Evolutionary conservation across 2,888 invertebrate genomes (phyloP).

Genomic region (Eupithecia subfuscata): DNA sequence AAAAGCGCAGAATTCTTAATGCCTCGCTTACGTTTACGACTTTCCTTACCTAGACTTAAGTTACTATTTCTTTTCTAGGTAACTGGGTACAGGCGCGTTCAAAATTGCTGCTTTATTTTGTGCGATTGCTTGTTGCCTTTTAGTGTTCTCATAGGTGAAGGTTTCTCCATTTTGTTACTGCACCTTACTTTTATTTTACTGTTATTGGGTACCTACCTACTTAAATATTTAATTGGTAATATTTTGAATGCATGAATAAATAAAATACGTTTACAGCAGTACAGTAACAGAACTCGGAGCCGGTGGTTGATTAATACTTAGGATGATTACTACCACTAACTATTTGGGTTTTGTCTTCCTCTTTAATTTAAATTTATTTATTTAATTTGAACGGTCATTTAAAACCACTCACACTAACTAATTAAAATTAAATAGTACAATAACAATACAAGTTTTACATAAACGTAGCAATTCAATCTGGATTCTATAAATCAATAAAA

Average conservation of each 20-base stretch:
- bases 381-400: too few species aligned
- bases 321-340: neutral
- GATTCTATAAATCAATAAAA: too few species aligned
- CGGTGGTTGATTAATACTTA: neutral
- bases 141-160: neutral
- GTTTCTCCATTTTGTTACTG: neutral
- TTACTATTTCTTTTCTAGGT: neutral
- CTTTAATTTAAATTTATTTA: neutral
- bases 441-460: too few species aligned
- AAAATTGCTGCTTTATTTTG: neutral
- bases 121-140: neutral
- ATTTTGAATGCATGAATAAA: too few species aligned
- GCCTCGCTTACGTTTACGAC: constrained; percentile 11
- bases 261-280: too few species aligned
- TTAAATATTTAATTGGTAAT: neutral
- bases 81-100: neutral
- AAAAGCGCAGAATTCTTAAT: constrained; percentile 20
- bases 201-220: too few species aligned
- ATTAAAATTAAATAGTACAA: too few species aligned
- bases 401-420: too few species aligned
- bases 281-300: neutral
- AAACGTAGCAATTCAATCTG: too few species aligned
- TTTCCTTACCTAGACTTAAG: constrained; percentile 1
- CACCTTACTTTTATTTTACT: neutral
- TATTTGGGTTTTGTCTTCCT: neutral